Evolutionary conservation across 2,888 invertebrate species (phyloP).

Genomic region (Reticulitermes lucifugus): DNA sequence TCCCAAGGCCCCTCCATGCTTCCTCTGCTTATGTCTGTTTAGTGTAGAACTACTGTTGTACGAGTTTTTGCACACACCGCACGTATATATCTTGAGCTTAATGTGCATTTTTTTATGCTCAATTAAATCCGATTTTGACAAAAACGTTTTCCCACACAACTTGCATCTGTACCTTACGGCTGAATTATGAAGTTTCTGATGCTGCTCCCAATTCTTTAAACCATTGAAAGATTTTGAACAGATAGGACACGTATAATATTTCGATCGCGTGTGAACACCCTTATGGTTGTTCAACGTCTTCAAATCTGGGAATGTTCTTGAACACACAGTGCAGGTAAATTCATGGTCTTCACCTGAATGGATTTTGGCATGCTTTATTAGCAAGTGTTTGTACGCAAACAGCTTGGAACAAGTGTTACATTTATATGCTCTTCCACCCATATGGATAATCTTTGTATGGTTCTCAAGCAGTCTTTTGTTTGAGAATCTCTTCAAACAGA

Average conservation of each 20-base stretch:
- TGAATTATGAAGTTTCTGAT: slow-evolving; percentile 36
- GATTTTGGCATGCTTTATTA: slow-evolving; percentile 38
- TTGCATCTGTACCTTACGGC: slow-evolving; percentile 66
- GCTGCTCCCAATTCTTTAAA: slow-evolving; percentile 43
- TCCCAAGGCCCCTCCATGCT: slow-evolving; percentile 34
- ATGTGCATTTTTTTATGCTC: slow-evolving; percentile 76
- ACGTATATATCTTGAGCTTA: slow-evolving; percentile 74
- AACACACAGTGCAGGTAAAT: slow-evolving; percentile 44
- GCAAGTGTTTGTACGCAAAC: slow-evolving; percentile 33
- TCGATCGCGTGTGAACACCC: slow-evolving; percentile 48
- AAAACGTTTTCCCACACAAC: slow-evolving; percentile 73
- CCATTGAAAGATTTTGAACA: slow-evolving; percentile 47
- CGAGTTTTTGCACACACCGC: slow-evolving; percentile 70
- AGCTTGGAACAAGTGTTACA: slow-evolving; percentile 45
- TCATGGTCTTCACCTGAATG: slow-evolving; percentile 14
- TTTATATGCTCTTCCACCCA: slow-evolving; percentile 42
- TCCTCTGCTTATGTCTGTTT: slow-evolving; percentile 59
- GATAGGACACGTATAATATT: slow-evolving; percentile 39
- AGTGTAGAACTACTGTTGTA: slow-evolving; percentile 71
- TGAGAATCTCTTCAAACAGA: slow-evolving; percentile 42
- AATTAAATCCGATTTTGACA: slow-evolving; percentile 70
- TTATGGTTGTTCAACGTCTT: slow-evolving; percentile 46
- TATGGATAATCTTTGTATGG: slow-evolving; percentile 45
- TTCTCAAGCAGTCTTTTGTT: slow-evolving; percentile 34
- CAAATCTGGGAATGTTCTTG: slow-evolving; percentile 36